Base-by-base conservation (phyloP, 30 jellyfish, hydroid and myxozoan species). In the Pelagia noctiluca region DNA sequence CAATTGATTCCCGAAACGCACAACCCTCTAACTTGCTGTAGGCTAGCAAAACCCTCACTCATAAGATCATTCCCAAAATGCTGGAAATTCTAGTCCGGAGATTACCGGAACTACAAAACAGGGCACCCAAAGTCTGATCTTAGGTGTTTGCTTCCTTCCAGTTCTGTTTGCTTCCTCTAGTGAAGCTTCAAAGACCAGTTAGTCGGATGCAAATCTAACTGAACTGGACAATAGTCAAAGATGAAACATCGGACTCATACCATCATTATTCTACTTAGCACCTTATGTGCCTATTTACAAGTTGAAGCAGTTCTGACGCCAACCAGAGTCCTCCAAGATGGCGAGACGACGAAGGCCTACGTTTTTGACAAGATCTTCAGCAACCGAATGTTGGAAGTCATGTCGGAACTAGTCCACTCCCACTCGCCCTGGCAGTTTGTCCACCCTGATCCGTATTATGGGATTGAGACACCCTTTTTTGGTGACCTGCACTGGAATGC, bases 401-500 rank as follows among this genome's bases (percentile, higher is more conserved):
- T 71, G 78, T 68, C 85, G 3, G 65, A 69, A 13, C 73, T 82
- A 30, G 47, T 42, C 32, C 19, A 37, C 19, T 80, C 86, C 7
- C 57, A 37, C n/a, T 85, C 86, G 18, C 92, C 87, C 0, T 84
- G 94, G 94, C 31, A 12, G 22, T 84, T 84, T 52, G 76, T 31
- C 11, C 66, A 84, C 37, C 94, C 88, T 1, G 94, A 84, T 31
- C 77, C 82, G 8, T 63, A 84, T 30, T 32, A 63, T 4, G 75
- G 83, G 5, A 30, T 22, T 4, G 24, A 46, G 50, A 23, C 34
- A 18, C 37, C 19, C 2, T 47, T 69, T 23, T 57, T 52, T 69
- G 94, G 94, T 11, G 88, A 84, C 47, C 67, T 84, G 67, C 88
- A 84, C 35, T 84, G 94, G 94, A 24, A 36, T 12, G 88, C 87